Base-by-base conservation (phyloP, 2,888 invertebrate genomes). In the Sarcophaga carnaria region DNA sequence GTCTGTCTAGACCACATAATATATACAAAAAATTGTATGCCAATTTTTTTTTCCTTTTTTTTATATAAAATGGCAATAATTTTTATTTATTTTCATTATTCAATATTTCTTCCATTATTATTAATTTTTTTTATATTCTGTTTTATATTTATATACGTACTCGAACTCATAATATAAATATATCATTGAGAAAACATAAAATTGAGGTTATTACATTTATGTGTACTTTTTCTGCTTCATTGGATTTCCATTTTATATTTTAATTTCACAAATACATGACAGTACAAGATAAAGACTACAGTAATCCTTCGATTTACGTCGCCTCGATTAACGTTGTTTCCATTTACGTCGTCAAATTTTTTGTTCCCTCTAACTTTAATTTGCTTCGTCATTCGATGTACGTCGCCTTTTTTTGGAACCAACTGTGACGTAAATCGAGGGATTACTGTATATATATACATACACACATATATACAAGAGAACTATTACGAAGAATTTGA, bases 131-230 rank as follows among this genome's bases (percentile, higher is more conserved):
- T 66, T 67, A 45, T 69, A 69, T 14, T 62, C 47, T 62, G 12
- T 71, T 71, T 37, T 64, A 14, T 54, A 54, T 49, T 11, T n/a
- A n/a, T n/a, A n/a, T 54, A 14, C 54, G 54, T 12, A 54, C 14
- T 54, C 14, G 17, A 14, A 54, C 5, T 12, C 12, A 17, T 54
- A 20, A 12, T 5, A 47, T 45, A 60, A 22, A 72, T 37, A 62
- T 4, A 75, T 62, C 67, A 69, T 80, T 63, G 49, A 49, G 54
- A 54, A 49, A 12, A 80, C n/a, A 59, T 8, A 20, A 62, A 71
- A 78, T 60, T 78, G 47, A 78, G 77, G 83, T 83, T 78, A 62
- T 27, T 64, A 60, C 17, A 71, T 62, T 49, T 78, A 20, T 72
- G 25, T 74, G 27, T 37, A 22, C 12, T 37, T 72, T 83, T 78